These are phyloP conservation scores for Temnothorax curvispinosus DNA, from an alignment of 1,140 invertebrate genomes.

Conservation along the genomic window DNA sequence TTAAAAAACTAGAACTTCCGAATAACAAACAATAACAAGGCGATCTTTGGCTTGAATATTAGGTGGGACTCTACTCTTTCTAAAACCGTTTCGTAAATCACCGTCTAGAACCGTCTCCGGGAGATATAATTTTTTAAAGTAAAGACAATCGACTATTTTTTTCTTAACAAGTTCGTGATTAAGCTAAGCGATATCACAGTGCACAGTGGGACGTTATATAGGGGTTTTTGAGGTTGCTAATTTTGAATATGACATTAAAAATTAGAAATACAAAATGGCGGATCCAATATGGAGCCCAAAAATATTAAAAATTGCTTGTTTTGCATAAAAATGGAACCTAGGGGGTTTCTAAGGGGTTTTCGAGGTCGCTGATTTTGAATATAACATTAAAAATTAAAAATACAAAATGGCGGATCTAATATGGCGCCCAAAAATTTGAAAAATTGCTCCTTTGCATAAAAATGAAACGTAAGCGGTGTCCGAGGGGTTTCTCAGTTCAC, in stretches of 20 bases:
- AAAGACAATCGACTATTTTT: not conserved
- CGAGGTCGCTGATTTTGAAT: too few relatives aligned
- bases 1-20: constrained; percentile 7
- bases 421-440: too few relatives aligned
- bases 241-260: not conserved
- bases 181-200: too few relatives aligned
- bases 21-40: not conserved
- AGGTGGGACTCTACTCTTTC: not conserved
- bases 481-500: too few relatives aligned
- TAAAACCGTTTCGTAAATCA: not conserved
- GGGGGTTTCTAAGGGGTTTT: too few relatives aligned
- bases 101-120: not conserved
- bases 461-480: too few relatives aligned
- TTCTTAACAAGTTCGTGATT: not conserved
- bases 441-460: too few relatives aligned
- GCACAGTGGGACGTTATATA: not conserved
- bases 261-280: not conserved
- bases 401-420: too few relatives aligned
- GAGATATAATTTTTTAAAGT: constrained; percentile 3
- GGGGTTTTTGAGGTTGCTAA: not conserved
- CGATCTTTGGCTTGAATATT: not conserved
- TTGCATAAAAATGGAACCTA: too few relatives aligned
- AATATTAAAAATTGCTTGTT: too few relatives aligned
- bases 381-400: too few relatives aligned
- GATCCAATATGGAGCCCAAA: too few relatives aligned